Percentiles rank a stretch among this genome's conserved stretches.
Evolutionary conservation across 53 echinoderm and acorn worm species (phyloP).

Genomic region (Apostichopus leukothele): DNA sequence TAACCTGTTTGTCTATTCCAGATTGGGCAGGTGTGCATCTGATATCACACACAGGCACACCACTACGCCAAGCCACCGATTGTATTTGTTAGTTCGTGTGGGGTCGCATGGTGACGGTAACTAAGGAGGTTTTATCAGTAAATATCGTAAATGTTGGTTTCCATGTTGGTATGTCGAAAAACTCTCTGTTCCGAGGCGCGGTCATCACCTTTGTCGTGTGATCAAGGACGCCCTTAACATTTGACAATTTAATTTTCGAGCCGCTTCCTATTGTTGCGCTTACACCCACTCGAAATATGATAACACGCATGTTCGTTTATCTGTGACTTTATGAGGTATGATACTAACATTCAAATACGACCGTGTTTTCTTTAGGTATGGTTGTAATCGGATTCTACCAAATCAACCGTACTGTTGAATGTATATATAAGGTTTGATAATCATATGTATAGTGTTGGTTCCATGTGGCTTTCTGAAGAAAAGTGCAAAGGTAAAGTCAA

Average conservation of each 20-base stretch:
- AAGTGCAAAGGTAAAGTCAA: not conserved
- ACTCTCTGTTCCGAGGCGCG: not conserved
- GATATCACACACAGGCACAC: too few species aligned
- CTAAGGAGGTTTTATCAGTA: not conserved
- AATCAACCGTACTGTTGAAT: too few species aligned
- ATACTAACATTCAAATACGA: not conserved
- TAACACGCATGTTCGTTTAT: not conserved
- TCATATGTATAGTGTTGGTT: not conserved
- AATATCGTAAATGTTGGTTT: not conserved
- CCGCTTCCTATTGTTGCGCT: not conserved
- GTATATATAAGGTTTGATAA: too few species aligned
- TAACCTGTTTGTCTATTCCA: too few species aligned
- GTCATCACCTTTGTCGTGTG: not conserved
- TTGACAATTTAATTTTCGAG: not conserved
- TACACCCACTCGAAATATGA: not conserved
- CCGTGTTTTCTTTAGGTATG: not conserved
- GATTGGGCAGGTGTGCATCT: too few species aligned
- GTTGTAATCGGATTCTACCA: not conserved
- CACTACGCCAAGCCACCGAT: too few species aligned
- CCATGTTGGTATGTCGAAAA: conserved; percentile 1
- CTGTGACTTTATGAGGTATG: not conserved
- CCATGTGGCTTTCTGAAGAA: not conserved
- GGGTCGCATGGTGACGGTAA: not conserved
- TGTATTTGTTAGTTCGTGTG: not conserved
- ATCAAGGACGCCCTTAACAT: not conserved